Evolutionary conservation across 1,140 invertebrate genomes (phyloP).

Genomic region (Scaptomyza hsui): DNA sequence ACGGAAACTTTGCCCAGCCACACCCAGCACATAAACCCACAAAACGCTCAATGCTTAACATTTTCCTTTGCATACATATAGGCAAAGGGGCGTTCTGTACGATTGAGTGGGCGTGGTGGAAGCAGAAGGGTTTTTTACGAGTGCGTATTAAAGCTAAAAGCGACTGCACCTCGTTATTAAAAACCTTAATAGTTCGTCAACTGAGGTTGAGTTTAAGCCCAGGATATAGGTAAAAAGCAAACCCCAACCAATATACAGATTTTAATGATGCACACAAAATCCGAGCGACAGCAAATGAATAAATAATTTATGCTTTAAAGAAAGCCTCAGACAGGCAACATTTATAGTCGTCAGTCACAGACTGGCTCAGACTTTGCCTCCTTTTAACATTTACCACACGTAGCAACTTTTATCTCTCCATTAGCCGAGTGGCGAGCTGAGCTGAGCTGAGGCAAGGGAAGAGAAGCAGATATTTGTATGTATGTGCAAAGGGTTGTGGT

Average conservation of each 20-base stretch:
- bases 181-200: conserved; percentile 41
- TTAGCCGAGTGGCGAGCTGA: conserved; percentile 49
- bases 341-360: conserved; percentile 41
- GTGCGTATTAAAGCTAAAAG: conserved; percentile 12
- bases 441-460: neutral
- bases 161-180: conserved; percentile 61
- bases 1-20: conserved; percentile 26
- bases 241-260: conserved; percentile 33
- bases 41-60: conserved; percentile 10
- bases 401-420: conserved; percentile 78
- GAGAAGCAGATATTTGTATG: conserved; percentile 19
- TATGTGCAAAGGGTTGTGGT: conserved; percentile 30
- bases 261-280: conserved; percentile 71
- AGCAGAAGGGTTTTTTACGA: conserved; percentile 12
- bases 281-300: conserved; percentile 70
- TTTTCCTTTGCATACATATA: conserved; percentile 17
- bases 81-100: conserved; percentile 8
- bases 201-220: neutral
- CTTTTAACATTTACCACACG: conserved; percentile 68
- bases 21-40: conserved; percentile 7
- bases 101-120: conserved; percentile 1
- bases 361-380: conserved; percentile 11
- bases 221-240: neutral
- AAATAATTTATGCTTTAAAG: conserved; percentile 74
- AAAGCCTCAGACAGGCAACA: conserved; percentile 40